Evolutionary conservation across 2,797 vertebrate species (phyloP), one percentile per base, ranked within the genome.

Genomic region (Hippoglossus hippoglossus): DNA sequence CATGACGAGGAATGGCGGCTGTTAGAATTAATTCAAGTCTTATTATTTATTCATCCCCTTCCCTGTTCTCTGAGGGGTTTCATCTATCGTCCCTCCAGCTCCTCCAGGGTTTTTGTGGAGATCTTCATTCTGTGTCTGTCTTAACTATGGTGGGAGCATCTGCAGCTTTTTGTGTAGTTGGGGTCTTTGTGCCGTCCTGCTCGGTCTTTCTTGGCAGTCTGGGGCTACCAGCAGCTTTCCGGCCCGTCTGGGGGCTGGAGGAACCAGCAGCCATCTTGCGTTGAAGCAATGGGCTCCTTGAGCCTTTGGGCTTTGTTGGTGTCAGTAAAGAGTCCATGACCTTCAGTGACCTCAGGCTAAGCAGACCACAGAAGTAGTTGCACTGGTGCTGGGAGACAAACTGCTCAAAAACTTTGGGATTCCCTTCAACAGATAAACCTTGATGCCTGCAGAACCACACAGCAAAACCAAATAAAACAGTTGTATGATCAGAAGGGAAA

Each of bases 321-420:
- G 89, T 89, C 57, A 91, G 89, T 22, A 93, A 85, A 11, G 89
- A 81, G 66, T 98, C 97, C 16, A 92, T 85, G 12, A 79, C 78
- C 87, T 96, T 97, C 26, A 96, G 89, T 25, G 94, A 84, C 49
- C 86, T 90, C 70, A 99, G 91, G 59, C 93, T 91, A 61, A 99
- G 94, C 57, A 96, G 93, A 73, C 94, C 95, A 71, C 98, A 99
- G 89, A 95, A 98, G 85, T 22, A 92, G 89, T 96, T 98, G 82
- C 98, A 99, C 77, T 93, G 95, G 86, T 99, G 98, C 60, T 91
- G 59, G 0, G 89, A 74, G 0, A 81, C 77, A 24, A 99, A 99
- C 55, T 96, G 95, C 86, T 98, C 96, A 75, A 99, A 94, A 63
- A 97, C 86, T 44, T 92, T 92, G 0, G 96, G 96, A 72, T 91